Evolutionary conservation across 2,888 invertebrate species (phyloP).

Genomic region (Dinocampus coccinellae): DNA sequence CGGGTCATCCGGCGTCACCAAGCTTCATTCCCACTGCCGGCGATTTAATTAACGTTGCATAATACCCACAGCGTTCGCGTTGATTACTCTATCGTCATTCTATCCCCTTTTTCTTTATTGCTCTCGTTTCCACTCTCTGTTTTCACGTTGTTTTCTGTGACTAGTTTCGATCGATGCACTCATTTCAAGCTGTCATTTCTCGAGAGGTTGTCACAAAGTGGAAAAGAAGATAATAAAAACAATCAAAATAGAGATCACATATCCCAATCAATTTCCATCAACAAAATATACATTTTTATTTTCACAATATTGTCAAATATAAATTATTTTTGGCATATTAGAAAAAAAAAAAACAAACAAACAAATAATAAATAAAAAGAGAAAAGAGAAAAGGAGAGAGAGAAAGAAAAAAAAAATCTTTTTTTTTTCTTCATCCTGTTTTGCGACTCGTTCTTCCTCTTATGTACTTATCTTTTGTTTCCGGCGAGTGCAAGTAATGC

Average conservation of each 20-base stretch:
- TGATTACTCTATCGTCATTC: conserved; percentile 47
- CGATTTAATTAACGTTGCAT: conserved; percentile 58
- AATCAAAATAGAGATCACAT: background rate
- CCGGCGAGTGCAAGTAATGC: conserved; percentile 5
- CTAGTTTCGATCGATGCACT: background rate
- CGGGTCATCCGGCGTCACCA: conserved; percentile 34
- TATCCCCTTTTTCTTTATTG: background rate
- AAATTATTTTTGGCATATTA: background rate
- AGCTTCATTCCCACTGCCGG: conserved; percentile 40
- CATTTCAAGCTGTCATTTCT: conserved; percentile 1
- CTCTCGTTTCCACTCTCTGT: background rate
- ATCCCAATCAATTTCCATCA: background rate
- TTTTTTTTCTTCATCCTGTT: background rate
- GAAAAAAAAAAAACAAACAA: no score
- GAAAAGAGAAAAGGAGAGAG: no score
- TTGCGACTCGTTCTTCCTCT: no score
- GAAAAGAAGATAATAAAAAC: no score
- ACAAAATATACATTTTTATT: background rate
- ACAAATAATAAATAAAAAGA: no score
- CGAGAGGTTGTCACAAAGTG: background rate
- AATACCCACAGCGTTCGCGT: conserved; percentile 45
- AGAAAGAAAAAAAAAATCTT: background rate
- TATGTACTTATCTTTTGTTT: conserved; percentile 6
- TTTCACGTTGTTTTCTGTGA: background rate
- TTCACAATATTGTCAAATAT: background rate